Conservation (phyloP, 2,888 invertebrate genomes). For the Arenicola marina region DNA sequence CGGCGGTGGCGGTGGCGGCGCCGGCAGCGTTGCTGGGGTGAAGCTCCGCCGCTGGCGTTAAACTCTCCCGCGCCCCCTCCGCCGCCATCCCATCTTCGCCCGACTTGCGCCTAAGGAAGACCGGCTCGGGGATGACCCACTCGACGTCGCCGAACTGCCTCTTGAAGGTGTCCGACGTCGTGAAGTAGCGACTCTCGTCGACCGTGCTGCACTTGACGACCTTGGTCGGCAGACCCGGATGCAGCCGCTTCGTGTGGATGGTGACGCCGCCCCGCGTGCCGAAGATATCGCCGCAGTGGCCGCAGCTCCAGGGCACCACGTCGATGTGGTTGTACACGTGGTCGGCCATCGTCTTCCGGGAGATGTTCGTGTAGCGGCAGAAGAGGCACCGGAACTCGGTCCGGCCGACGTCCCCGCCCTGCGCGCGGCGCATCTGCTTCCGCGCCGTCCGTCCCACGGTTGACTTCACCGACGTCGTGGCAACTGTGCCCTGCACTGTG, state of each 20-base stretch:
- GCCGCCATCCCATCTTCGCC: too few species aligned
- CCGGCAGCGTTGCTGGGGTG: neutral
- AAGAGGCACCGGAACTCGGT: constrained; percentile 19
- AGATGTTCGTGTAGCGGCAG: constrained; percentile 28
- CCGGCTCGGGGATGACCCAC: neutral
- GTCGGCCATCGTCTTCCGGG: constrained; percentile 30
- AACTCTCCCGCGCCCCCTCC: too few species aligned
- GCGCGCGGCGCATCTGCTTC: neutral
- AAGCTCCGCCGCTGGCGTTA: neutral
- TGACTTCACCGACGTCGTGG: neutral
- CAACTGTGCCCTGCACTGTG: neutral
- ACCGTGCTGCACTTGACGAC: constrained; percentile 13
- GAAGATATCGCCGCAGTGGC: constrained; percentile 19
- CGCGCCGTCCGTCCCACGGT: neutral
- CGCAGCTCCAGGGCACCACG: constrained; percentile 29
- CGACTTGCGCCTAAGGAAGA: too few species aligned
- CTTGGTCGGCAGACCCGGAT: constrained; percentile 6
- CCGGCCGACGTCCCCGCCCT: neutral
- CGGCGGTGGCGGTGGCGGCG: too few species aligned
- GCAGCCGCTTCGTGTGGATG: constrained; percentile 17
- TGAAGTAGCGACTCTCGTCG: constrained; percentile 5
- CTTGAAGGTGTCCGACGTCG: neutral
- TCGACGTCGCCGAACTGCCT: neutral
- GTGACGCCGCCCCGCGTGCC: constrained; percentile 23
- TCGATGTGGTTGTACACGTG: constrained; percentile 35